phyloP scores from a whole-genome alignment of 2,888 invertebrate genomes.

The Cerastoderma edule region DNA sequence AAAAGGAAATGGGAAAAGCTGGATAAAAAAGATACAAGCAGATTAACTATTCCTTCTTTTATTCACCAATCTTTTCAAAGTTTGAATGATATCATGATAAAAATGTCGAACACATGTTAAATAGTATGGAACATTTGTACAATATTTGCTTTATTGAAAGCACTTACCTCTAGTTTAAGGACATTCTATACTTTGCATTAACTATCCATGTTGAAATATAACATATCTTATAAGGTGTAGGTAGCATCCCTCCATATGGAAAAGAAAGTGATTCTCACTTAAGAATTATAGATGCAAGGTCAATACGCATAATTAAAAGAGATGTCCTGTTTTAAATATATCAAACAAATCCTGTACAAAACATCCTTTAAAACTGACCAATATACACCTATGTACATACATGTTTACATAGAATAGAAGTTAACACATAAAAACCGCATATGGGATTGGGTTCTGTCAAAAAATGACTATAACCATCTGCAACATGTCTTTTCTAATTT shows the following conservation, averaged over 20 bases:
- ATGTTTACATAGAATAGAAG: too few relatives aligned
- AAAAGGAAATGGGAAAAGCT: neutral
- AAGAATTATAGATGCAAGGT: neutral
- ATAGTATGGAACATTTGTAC: conserved; percentile 2
- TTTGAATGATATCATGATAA: conserved; percentile 22
- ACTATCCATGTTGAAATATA: neutral
- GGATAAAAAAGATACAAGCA: neutral
- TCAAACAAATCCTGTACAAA: too few relatives aligned
- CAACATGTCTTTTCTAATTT: too few relatives aligned
- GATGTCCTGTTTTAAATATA: too few relatives aligned
- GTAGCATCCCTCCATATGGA: neutral
- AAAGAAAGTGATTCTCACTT: neutral
- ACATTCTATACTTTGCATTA: neutral
- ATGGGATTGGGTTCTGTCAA: too few relatives aligned
- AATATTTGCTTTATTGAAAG: conserved; percentile 3
- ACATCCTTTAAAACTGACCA: too few relatives aligned
- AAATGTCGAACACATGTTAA: conserved; percentile 2
- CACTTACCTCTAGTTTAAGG: too few relatives aligned
- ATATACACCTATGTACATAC: too few relatives aligned
- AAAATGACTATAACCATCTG: too few relatives aligned
- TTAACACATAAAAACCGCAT: too few relatives aligned
- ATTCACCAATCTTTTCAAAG: conserved; percentile 40
- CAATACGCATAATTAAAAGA: neutral
- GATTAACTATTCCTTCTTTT: conserved; percentile 31
- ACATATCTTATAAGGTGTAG: neutral